Evolutionary conservation across 2,888 invertebrate genomes (phyloP), one percentile per base, ranked within the genome.

Genomic region (Phaonia tiefii): DNA sequence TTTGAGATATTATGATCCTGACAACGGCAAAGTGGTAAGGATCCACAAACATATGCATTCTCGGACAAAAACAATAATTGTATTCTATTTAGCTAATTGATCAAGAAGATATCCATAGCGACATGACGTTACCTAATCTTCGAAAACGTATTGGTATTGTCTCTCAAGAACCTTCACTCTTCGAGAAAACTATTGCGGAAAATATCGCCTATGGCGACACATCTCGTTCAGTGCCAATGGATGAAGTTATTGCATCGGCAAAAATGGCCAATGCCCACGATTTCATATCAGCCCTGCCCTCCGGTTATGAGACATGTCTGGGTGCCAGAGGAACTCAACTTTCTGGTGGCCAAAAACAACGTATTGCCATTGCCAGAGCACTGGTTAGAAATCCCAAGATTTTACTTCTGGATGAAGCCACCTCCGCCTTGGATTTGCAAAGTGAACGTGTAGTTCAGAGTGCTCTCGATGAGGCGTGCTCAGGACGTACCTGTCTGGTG

Each of bases 181-280:
- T 97, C 89, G 95, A 96, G 87, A 92, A 95, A 65, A 95, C 94
- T 58, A 96, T 97, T 67, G 93, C 93, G 0, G 96, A 97, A 86
- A 97, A 97, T 88, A 97, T 98, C 86, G 95, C 95, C 0, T 97
- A 97, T 87, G 97, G 97, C 0, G 96, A 96, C 90, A 96, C 95
- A 88, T 92, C 92, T 0, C 91, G 96, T 0, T 83, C 85, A 0
- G 94, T 95, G 15, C 85, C 93, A 0, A 94, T 95, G 89, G 93
- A 94, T 10, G 96, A 96, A 87, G 93, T 96, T 46, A 94, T 96
- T 15, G 92, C 91, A 2, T 95, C 95, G 0, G 95, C 96, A 0
- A 94, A 94, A 87, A 93, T 93, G 79, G 96, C 96, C 1, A 96
- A 96, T 86, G 95, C 96, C 56, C 96, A 97, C 85, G 91, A 92